A percentile compares a stretch with the other conserved stretches of the same genome.
Conservation (phyloP, 1,140 invertebrate species). For the Arion vulgaris region DNA sequence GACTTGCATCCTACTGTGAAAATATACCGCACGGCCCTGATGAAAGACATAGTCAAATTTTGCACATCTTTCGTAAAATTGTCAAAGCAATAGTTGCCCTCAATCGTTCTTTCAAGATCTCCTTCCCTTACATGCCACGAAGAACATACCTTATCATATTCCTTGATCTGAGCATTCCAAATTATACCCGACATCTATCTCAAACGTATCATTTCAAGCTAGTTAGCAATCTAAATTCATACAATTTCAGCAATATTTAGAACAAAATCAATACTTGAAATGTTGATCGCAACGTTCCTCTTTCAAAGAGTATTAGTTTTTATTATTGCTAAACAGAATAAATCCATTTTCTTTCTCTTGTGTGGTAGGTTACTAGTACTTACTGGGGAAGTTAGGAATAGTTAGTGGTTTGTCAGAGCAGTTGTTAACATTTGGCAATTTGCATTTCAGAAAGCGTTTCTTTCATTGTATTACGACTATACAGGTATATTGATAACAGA, state of each 20-base stretch:
- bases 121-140: neutral
- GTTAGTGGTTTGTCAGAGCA: neutral
- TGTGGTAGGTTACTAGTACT: neutral
- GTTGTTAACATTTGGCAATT: neutral
- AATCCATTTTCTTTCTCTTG: neutral
- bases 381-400: neutral
- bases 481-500: too few species aligned
- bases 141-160: neutral
- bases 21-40: too few species aligned
- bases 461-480: too few species aligned
- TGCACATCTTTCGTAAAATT: neutral
- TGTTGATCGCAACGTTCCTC: conserved; percentile 5
- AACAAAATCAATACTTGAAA: conserved; percentile 12
- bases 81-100: neutral
- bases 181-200: neutral
- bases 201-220: neutral
- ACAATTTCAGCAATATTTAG: neutral
- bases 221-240: conserved; percentile 14
- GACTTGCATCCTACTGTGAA: too few species aligned
- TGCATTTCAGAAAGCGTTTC: neutral
- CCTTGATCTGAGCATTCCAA: neutral
- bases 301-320: neutral
- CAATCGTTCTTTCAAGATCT: neutral
- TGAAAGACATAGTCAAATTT: neutral
- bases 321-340: neutral